phyloP scores from a whole-genome alignment of 2,888 invertebrate species.

The Dermolepida albohirtum region DNA sequence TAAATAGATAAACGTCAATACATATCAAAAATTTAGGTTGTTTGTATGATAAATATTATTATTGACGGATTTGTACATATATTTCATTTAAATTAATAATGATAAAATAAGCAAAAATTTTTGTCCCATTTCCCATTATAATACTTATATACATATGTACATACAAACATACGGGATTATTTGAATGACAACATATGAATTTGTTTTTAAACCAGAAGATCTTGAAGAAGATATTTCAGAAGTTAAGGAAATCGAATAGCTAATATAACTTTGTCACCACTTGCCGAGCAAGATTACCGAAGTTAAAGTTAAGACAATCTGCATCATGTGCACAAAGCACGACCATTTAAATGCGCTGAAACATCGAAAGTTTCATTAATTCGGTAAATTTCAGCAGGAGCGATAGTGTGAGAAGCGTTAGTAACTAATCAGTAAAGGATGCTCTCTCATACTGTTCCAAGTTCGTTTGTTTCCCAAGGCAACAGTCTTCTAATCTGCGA shows the following conservation, averaged over 20 bases:
- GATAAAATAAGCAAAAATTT: too few species aligned
- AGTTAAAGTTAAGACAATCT: constrained; percentile 22
- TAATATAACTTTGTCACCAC: constrained; percentile 10
- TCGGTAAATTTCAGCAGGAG: constrained; percentile 31
- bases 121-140: too few species aligned
- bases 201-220: too few species aligned
- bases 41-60: too few species aligned
- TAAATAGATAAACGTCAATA: too few species aligned
- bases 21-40: too few species aligned
- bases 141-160: too few species aligned
- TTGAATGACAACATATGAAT: too few species aligned
- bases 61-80: too few species aligned
- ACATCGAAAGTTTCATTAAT: constrained; percentile 39
- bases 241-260: neutral
- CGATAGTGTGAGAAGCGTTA: constrained; percentile 33
- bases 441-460: constrained; percentile 25
- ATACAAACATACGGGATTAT: too few species aligned
- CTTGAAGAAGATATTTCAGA: neutral
- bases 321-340: constrained; percentile 29
- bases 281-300: constrained; percentile 23
- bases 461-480: constrained; percentile 58
- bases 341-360: constrained; percentile 31
- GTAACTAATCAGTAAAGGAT: constrained; percentile 34
- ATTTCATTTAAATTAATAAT: too few species aligned
- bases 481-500: constrained; percentile 62